Evolutionary conservation across 2,888 invertebrate genomes (phyloP).

Genomic region (Eristalinus aeneus): DNA sequence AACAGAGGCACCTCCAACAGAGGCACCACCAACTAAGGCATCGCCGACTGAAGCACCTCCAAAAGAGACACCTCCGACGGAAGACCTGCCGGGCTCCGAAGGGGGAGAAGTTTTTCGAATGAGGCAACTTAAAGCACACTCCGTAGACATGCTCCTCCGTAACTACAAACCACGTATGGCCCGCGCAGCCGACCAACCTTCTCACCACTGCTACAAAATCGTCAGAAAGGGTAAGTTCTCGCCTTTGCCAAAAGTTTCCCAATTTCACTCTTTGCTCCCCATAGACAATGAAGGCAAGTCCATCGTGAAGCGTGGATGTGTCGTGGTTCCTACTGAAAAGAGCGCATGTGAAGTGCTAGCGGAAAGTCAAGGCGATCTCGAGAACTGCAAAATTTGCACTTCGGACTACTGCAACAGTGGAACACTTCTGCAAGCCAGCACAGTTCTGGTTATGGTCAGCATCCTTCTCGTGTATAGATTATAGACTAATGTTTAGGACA

Average conservation of each 20-base stretch:
- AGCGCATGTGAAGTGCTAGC: background rate
- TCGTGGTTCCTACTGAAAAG: conserved; percentile 33
- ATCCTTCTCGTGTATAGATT: background rate
- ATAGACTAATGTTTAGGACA: too few species aligned
- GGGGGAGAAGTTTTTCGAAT: too few species aligned
- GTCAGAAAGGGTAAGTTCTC: background rate
- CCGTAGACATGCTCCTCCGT: background rate
- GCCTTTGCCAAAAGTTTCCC: background rate
- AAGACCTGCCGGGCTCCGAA: background rate
- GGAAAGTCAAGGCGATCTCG: background rate
- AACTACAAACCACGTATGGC: background rate
- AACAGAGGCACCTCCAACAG: too few species aligned
- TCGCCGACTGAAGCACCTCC: too few species aligned
- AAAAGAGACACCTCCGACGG: background rate
- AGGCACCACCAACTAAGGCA: too few species aligned
- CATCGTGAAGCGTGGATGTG: conserved; percentile 73
- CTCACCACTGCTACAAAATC: background rate
- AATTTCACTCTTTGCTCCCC: background rate
- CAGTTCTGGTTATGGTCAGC: background rate
- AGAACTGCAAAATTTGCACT: background rate
- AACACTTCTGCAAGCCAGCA: background rate
- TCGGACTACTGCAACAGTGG: conserved; percentile 4
- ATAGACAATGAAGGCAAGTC: background rate
- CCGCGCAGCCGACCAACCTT: background rate
- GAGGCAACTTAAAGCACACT: background rate